A percentile compares a stretch with the other conserved stretches of the same genome.
phyloP scores from a whole-genome alignment of 92 coral and sea anemone genomes.

The Porites lobata region DNA sequence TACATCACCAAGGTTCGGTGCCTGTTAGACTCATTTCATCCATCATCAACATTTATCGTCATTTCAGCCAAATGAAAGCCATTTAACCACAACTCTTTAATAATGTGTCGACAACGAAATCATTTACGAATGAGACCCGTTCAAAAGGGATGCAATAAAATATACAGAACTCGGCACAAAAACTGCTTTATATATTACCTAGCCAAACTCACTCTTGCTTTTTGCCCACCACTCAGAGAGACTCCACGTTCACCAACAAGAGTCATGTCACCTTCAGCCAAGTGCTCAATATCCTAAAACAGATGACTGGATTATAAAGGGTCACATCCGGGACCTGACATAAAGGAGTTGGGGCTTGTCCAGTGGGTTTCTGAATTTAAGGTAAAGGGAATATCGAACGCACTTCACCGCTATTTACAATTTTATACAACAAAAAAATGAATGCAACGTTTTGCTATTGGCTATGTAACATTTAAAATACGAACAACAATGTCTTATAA shows the following conservation, averaged over 20 bases:
- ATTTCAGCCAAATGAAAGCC: too few species aligned
- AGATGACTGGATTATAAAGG: not conserved
- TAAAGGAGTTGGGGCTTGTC: too few species aligned
- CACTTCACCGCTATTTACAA: too few species aligned
- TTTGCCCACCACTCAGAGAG: constrained; percentile 63
- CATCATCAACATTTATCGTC: not conserved
- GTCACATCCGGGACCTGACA: not conserved
- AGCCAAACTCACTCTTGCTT: constrained; percentile 59
- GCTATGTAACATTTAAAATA: too few species aligned
- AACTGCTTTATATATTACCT: not conserved
- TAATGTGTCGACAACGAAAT: not conserved
- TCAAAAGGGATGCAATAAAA: not conserved
- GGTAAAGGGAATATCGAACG: too few species aligned
- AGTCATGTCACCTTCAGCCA: constrained; percentile 59
- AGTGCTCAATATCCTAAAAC: constrained; percentile 50
- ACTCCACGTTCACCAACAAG: constrained; percentile 67
- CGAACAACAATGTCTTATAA: too few species aligned
- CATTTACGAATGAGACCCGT: not conserved
- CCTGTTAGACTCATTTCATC: too few species aligned
- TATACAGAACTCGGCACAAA: not conserved
- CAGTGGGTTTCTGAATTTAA: too few species aligned
- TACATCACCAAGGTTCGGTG: too few species aligned
- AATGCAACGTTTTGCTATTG: too few species aligned
- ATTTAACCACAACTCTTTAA: not conserved
- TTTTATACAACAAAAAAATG: too few species aligned